Evolutionary conservation across 1,140 invertebrate genomes (phyloP).

Genomic region (Drosophila sp.): DNA sequence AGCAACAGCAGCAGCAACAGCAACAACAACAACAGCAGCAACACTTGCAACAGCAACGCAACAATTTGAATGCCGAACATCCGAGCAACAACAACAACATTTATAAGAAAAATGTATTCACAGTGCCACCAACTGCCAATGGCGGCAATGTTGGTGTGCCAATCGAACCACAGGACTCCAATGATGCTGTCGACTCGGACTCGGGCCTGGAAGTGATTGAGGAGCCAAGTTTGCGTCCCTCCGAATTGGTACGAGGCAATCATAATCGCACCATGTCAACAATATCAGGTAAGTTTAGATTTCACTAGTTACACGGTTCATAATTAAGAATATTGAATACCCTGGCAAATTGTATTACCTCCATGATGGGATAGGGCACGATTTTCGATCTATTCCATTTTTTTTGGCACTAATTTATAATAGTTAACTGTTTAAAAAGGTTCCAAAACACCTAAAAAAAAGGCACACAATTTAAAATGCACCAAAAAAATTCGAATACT

Average conservation of each 20-base stretch:
- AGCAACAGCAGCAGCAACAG: slow-evolving; percentile 43
- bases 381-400: too few species aligned
- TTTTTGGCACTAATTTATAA: too few species aligned
- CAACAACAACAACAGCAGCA: slow-evolving; percentile 53
- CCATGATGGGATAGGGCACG: too few species aligned
- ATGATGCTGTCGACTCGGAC: slow-evolving; percentile 76
- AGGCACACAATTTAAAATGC: too few species aligned
- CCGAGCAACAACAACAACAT: slow-evolving; percentile 28
- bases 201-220: slow-evolving; percentile 85
- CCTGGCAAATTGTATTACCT: too few species aligned
- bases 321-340: too few species aligned
- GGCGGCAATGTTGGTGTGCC: slow-evolving; percentile 1
- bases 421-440: too few species aligned
- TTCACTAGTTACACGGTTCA: not conserved
- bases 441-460: too few species aligned
- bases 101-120: slow-evolving; percentile 61
- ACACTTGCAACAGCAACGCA: slow-evolving; percentile 43
- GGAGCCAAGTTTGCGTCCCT: slow-evolving; percentile 86
- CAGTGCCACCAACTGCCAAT: not conserved
- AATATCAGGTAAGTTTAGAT: slow-evolving; percentile 73
- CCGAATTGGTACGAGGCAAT: slow-evolving; percentile 85
- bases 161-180: not conserved
- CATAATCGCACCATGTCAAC: slow-evolving; percentile 83
- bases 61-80: slow-evolving; percentile 46
- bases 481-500: too few species aligned